phyloP scores from a whole-genome alignment of 2,888 invertebrate species.

The Harpagoxenus sublaevis region DNA sequence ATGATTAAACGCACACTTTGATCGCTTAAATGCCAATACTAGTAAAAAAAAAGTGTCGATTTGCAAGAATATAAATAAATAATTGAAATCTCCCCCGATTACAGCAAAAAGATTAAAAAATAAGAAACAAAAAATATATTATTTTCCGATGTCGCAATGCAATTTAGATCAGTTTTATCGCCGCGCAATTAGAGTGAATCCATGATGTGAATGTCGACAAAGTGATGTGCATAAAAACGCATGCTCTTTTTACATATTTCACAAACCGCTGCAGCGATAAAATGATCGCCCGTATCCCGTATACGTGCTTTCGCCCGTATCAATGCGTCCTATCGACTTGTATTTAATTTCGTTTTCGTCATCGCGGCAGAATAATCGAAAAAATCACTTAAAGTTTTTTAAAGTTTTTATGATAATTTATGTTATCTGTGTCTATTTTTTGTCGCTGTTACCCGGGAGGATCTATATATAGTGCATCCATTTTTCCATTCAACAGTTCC shows the following conservation, averaged over 20 bases:
- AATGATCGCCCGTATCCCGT: background rate
- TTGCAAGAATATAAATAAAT: no score
- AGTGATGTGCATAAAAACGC: background rate
- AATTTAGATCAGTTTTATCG: background rate
- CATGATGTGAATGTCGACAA: background rate
- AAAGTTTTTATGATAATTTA: slow-evolving; percentile 3
- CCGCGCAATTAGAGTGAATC: background rate
- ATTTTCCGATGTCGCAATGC: background rate
- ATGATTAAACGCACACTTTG: no score
- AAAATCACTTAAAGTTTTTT: background rate
- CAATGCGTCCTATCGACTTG: background rate
- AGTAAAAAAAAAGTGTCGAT: no score
- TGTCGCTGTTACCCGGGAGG: background rate
- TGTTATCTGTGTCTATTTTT: background rate
- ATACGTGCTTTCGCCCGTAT: background rate
- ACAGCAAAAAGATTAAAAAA: no score
- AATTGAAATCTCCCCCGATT: no score
- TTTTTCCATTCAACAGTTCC: background rate
- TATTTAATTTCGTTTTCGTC: background rate
- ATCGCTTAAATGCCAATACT: no score
- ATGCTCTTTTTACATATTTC: background rate
- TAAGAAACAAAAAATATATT: background rate
- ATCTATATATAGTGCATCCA: background rate
- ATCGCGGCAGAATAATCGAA: background rate
- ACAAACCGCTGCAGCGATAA: background rate